These are phyloP conservation scores for Panurus biarmicus DNA, from an alignment of 2,113 vertebrate species.

Conservation along the genomic window DNA sequence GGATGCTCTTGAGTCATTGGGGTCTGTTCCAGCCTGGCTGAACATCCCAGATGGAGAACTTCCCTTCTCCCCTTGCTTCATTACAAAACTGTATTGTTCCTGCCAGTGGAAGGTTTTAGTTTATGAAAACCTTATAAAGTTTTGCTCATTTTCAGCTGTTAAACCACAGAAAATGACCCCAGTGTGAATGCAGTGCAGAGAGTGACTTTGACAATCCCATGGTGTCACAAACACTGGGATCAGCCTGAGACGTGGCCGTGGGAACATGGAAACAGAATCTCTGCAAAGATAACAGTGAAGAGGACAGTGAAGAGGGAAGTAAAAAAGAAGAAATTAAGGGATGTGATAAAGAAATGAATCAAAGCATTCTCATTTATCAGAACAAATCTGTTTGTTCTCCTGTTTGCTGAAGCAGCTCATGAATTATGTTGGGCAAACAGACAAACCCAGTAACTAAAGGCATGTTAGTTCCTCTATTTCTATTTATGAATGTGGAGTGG, in stretches of 20 bases:
- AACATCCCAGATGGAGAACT: background rate
- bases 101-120: background rate
- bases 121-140: background rate
- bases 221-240: background rate
- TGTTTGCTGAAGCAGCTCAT: conserved; percentile 27
- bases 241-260: background rate
- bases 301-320: background rate
- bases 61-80: background rate
- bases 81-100: background rate
- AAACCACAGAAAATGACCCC: background rate
- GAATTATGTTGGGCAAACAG: conserved; percentile 36
- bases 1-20: background rate
- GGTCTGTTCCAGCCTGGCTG: background rate
- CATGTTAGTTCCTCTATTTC: conserved; percentile 3
- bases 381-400: conserved; percentile 34
- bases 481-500: background rate
- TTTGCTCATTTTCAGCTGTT: background rate
- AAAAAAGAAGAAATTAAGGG: background rate
- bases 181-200: background rate
- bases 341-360: background rate
- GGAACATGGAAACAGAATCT: background rate
- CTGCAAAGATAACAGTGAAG: background rate
- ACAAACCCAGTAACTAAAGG: conserved; percentile 27
- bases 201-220: background rate
- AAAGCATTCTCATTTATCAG: conserved; percentile 24